phyloP scores from a whole-genome alignment of 2,113 vertebrate genomes.

The Origma solitaria region DNA sequence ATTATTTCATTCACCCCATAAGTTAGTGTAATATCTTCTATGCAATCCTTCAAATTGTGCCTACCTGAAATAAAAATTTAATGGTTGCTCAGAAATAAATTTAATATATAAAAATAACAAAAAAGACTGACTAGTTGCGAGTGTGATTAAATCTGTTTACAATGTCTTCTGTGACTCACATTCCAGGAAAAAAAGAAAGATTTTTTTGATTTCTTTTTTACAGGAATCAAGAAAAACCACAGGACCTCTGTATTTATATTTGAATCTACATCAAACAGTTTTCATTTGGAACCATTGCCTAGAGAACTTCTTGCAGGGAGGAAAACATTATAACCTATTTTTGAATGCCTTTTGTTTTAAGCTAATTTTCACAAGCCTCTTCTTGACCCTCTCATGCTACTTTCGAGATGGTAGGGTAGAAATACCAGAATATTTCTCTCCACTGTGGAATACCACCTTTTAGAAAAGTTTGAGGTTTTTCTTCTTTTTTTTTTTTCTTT shows the following conservation, averaged over 20 bases:
- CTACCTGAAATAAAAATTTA: neutral
- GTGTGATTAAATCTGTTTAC: constrained; percentile 67
- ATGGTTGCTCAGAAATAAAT: neutral
- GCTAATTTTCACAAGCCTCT: constrained; percentile 22
- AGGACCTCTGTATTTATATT: constrained; percentile 68
- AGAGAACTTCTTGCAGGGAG: constrained; percentile 40
- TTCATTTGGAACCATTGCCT: constrained; percentile 54
- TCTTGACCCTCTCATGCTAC: neutral
- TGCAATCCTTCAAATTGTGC: neutral
- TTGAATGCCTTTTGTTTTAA: constrained; percentile 48
- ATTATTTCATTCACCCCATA: neutral
- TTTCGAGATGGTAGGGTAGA: neutral
- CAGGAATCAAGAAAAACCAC: constrained; percentile 64
- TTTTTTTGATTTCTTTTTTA: constrained; percentile 48
- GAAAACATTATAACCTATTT: constrained; percentile 43
- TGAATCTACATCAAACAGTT: constrained; percentile 63
- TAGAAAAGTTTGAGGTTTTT: neutral
- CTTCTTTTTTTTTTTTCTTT: neutral
- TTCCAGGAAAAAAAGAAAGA: constrained; percentile 61
- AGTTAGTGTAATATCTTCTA: neutral
- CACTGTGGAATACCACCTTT: neutral
- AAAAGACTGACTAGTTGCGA: neutral
- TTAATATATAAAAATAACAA: constrained; percentile 3
- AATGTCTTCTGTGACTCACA: constrained; percentile 61
- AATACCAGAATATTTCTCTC: neutral